Percentiles rank a stretch among this genome's conserved stretches.
phyloP scores from a whole-genome alignment of 1,140 invertebrate species.

The Galleria mellonella region DNA sequence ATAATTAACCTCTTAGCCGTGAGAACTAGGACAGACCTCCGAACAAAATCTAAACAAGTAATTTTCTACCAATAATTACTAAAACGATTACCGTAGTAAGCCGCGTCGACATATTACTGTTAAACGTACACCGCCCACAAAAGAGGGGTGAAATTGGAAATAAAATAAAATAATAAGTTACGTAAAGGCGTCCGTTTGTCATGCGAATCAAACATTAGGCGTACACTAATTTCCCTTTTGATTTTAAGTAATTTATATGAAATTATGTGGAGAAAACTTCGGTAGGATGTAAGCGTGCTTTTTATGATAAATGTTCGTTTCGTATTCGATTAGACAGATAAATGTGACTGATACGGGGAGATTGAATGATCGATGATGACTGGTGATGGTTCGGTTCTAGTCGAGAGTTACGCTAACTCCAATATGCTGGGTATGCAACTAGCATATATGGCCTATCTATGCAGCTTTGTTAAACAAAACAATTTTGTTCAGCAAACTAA shows the following conservation, averaged over 20 bases:
- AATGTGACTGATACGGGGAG: conserved; percentile 35
- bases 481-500: too few relatives aligned
- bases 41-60: conserved; percentile 4
- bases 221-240: conserved; percentile 61
- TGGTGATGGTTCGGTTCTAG: conserved; percentile 20
- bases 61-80: conserved; percentile 42
- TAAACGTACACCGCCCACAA: conserved; percentile 52
- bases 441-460: too few relatives aligned
- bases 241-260: conserved; percentile 69
- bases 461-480: too few relatives aligned
- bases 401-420: conserved; percentile 1
- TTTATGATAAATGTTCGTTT: conserved; percentile 50
- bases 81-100: conserved; percentile 37
- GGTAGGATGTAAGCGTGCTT: conserved; percentile 24
- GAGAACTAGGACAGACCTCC: conserved; percentile 32
- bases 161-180: conserved; percentile 59
- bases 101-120: conserved; percentile 49
- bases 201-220: conserved; percentile 62
- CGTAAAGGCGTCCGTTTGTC: conserved; percentile 32
- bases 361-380: conserved; percentile 40
- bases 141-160: conserved; percentile 41
- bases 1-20: conserved; percentile 13
- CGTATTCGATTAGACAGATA: conserved; percentile 55
- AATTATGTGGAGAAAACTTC: conserved; percentile 47
- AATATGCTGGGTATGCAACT: too few relatives aligned